A percentile compares a stretch with the other conserved stretches of the same genome.
phyloP scores from a whole-genome alignment of 2,888 invertebrate genomes.

The Corythucha ciliata region DNA sequence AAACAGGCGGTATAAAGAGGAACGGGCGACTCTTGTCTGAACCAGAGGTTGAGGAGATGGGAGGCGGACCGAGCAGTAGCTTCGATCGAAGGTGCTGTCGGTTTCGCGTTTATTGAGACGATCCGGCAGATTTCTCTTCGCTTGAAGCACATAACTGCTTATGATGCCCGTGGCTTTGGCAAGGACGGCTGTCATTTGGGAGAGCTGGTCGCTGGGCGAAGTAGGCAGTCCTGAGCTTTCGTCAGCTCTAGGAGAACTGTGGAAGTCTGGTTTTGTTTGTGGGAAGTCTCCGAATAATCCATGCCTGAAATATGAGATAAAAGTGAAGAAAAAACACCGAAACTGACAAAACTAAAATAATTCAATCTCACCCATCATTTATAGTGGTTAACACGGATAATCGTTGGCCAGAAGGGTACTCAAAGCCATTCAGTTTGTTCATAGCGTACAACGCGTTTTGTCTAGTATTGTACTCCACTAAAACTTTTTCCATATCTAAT shows the following conservation, averaged over 20 bases:
- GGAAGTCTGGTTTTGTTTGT: too few species aligned
- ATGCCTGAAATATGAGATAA: background rate
- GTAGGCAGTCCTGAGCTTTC: constrained; percentile 24
- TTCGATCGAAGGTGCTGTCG: constrained; percentile 28
- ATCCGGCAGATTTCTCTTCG: too few species aligned
- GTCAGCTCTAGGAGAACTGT: too few species aligned
- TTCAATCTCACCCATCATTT: too few species aligned
- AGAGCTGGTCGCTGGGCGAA: constrained; percentile 36
- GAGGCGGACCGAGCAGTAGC: constrained; percentile 52
- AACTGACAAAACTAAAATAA: too few species aligned
- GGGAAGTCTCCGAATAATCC: too few species aligned
- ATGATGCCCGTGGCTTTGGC: constrained; percentile 68
- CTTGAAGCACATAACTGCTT: constrained; percentile 51
- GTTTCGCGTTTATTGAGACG: too few species aligned
- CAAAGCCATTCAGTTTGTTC: constrained; percentile 80
- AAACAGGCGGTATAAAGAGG: constrained; percentile 41
- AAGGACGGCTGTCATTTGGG: constrained; percentile 61
- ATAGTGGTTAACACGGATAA: constrained; percentile 21
- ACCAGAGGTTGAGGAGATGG: constrained; percentile 54
- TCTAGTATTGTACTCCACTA: constrained; percentile 52
- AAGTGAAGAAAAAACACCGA: background rate
- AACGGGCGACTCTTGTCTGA: constrained; percentile 3
- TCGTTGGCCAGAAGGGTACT: constrained; percentile 72
- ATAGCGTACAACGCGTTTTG: constrained; percentile 64
- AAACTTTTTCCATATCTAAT: constrained; percentile 46